Base-by-base conservation (phyloP, 2,113 vertebrate species). In the Pituophis catenifer region DNA sequence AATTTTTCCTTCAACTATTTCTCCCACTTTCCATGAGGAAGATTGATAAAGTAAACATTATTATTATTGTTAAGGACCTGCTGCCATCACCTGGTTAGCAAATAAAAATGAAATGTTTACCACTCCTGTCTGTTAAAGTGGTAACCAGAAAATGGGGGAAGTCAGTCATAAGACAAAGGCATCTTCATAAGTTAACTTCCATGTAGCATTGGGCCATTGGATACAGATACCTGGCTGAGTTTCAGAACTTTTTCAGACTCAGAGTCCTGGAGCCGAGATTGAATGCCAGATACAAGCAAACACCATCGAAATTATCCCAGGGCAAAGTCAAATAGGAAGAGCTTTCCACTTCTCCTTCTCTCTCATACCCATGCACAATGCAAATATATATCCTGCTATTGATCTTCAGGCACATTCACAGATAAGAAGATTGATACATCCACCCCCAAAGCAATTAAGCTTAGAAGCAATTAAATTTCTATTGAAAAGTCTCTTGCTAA, bases 51-150 rank as follows among this genome's bases (percentile, higher is more conserved):
- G 59, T 33, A 12, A 53, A 92, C 23, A 62, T 75, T 90, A 52
- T 13, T 90, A 54, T 9, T 50, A 33, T 93, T 29, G 48, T 8
- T 33, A 94, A 48, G 21, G 24, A 86, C 50, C 21, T 75, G 19
- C 38, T 88, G 58, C 70, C 1, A 0, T 90, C 86, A 70, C 59
- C 33, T 87, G 88, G 38, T 17, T 89, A 93, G 88, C 65, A 62
- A 91, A 92, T 54, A 55, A 90, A 93, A 89, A 88, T 13, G 3
- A 93, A 52, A 94, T 91, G 44, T 88, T 38, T 38, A 81, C 33
- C 33, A 21, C 7, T 38, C n/a, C 13, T 81, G 70, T 81, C 7
- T 38, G 2, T 17, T 81, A 81, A 81, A 81, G 33, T 81, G 17
- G 33, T 3, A 38, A 81, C 33, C 70, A 38, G 75, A 38, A 7